Percentiles rank a stretch among this genome's conserved stretches.
Evolutionary conservation across 92 coral and sea anemone species (phyloP).

Genomic region (Plumapathes pennacea): DNA sequence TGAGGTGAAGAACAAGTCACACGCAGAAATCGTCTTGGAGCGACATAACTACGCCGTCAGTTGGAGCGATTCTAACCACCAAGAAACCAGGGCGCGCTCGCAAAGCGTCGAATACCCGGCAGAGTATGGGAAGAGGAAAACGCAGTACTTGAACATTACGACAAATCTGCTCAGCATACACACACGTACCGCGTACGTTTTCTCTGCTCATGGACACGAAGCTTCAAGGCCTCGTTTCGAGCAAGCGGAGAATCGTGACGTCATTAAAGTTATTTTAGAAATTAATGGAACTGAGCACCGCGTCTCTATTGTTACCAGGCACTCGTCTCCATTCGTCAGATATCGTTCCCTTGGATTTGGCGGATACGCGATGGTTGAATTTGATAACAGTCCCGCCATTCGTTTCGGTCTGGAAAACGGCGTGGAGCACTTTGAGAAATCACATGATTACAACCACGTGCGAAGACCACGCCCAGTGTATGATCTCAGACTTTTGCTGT

Average conservation of each 20-base stretch:
- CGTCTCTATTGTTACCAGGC: constrained; percentile 11
- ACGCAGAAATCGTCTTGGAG: constrained; percentile 24
- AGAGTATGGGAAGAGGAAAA: constrained; percentile 34
- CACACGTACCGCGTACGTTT: constrained; percentile 51
- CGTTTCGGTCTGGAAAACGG: not conserved
- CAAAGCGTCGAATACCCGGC: constrained; percentile 21
- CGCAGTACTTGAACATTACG: constrained; percentile 69
- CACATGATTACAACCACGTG: too few relatives aligned
- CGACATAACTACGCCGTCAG: constrained; percentile 15
- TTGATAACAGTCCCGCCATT: not conserved
- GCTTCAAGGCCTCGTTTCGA: constrained; percentile 2
- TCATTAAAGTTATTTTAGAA: not conserved
- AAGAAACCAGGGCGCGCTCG: constrained; percentile 12
- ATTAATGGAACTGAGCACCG: constrained; percentile 1
- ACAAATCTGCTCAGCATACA: not conserved
- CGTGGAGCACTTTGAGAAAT: too few relatives aligned
- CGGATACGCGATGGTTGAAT: constrained; percentile 5
- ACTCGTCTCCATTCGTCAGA: not conserved
- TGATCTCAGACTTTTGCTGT: too few relatives aligned
- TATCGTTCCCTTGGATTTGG: constrained; percentile 2
- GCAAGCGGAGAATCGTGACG: not conserved
- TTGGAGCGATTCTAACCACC: constrained; percentile 38
- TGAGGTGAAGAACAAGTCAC: not conserved
- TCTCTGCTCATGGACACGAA: constrained; percentile 34
- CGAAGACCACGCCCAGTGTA: too few relatives aligned